Percentiles rank a stretch among this genome's conserved stretches.
Conservation (phyloP, 2,888 invertebrate species). For the Penaeus monodon region DNA sequence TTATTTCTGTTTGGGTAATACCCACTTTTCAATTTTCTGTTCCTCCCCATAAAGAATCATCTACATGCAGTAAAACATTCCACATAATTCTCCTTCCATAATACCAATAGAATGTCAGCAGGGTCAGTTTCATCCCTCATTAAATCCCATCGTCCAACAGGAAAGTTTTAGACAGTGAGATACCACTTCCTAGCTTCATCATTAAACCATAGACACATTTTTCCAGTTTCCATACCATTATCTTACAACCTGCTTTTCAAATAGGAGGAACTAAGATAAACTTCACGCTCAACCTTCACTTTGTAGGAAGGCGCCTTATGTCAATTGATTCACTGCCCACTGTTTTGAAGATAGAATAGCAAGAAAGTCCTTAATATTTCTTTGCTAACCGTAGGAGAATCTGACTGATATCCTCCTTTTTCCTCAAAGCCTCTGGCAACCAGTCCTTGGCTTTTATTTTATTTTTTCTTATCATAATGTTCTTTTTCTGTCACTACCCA, state of each 20-base stretch:
- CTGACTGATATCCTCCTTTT: constrained; percentile 29
- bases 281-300: constrained; percentile 38
- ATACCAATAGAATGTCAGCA: constrained; percentile 30
- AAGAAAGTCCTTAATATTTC: constrained; percentile 36
- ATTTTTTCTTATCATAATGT: background rate
- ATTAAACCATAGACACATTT: too few species aligned
- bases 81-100: constrained; percentile 24
- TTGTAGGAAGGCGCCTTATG: constrained; percentile 33
- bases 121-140: constrained; percentile 11
- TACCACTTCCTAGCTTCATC: constrained; percentile 37
- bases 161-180: constrained; percentile 27
- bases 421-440: constrained; percentile 16
- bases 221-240: constrained; percentile 17
- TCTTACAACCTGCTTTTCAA: constrained; percentile 17
- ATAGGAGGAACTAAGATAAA: constrained; percentile 26
- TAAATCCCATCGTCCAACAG: constrained; percentile 25
- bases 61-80: constrained; percentile 10
- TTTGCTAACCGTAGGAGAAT: constrained; percentile 26
- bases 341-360: constrained; percentile 27
- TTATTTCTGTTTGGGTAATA: constrained; percentile 7
- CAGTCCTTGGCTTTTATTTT: too few species aligned
- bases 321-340: constrained; percentile 35
- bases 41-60: constrained; percentile 13
- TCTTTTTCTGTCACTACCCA: constrained; percentile 19
- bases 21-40: constrained; percentile 23